Conservation (phyloP, 2,113 vertebrate genomes). For the Centrocercus urophasianus region DNA sequence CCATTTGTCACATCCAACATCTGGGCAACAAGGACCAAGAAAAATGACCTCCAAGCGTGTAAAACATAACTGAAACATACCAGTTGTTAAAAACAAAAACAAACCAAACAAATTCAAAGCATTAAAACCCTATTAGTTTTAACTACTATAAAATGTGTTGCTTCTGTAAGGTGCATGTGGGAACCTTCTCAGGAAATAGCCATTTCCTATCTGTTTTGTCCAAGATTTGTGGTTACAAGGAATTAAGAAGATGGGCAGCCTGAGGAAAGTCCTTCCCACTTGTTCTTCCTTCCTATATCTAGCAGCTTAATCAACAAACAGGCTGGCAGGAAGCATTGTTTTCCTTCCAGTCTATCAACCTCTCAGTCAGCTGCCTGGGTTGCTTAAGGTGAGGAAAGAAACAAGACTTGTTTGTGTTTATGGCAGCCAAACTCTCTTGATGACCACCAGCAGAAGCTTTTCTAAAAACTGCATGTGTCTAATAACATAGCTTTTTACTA, state of each 20-base stretch:
- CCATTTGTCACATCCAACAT: not conserved
- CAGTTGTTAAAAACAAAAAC: not conserved
- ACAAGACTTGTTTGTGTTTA: not conserved
- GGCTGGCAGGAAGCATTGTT: not conserved
- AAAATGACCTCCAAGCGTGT: not conserved
- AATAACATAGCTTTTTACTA: not conserved
- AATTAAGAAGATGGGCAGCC: not conserved
- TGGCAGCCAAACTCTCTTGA: not conserved
- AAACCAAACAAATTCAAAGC: not conserved
- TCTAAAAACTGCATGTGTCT: not conserved
- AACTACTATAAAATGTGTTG: not conserved
- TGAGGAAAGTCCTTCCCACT: not conserved
- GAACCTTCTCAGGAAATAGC: not conserved
- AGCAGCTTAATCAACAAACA: not conserved
- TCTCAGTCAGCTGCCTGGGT: not conserved
- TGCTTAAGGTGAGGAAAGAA: not conserved
- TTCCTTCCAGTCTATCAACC: slow-evolving; percentile 8
- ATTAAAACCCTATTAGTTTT: not conserved
- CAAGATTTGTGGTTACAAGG: not conserved
- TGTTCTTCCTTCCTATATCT: not conserved
- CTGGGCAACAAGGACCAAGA: not conserved
- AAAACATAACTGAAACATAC: not conserved
- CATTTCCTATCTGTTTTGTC: not conserved
- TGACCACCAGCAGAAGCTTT: not conserved
- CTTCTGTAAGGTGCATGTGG: not conserved